Evolutionary conservation across 2,888 invertebrate genomes (phyloP), one percentile per base, ranked within the genome.

Genomic region (Drosophila gaucha): DNA sequence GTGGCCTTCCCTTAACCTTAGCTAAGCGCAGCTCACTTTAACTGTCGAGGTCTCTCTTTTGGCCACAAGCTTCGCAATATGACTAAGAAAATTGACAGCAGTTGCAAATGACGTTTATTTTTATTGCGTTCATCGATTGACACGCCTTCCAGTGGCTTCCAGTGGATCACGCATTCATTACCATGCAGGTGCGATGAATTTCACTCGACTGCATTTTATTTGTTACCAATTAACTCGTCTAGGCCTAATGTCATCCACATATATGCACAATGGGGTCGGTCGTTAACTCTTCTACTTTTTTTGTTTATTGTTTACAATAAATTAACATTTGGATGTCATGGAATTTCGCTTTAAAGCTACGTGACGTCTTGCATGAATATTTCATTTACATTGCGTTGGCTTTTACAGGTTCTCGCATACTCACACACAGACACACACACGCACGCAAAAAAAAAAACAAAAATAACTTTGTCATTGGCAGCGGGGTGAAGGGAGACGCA

Each of bases 351-450:
- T 76, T 60, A 44, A 47, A 64, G 14, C 74, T 88, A 89, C 84
- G 84, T 85, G 89, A 69, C 77, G 69, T 75, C 72, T 87, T 72
- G 72, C 87, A 84, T 88, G 82, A 67, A 80, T 85, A 73, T 88
- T 82, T 79, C 52, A 86, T 88, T 83, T 68, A 78, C 62, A 82
- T 86, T 78, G 55, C 26, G 54, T 54, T 49, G 26, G 38, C 30
- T 24, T 52, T 66, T 64, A 77, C 73, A 78, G 46, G 50, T 78
- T 73, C 54, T 57, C 26, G 52, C 20, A 35, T 35, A 62, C 28
- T 43, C 33, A 56, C 28, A 66, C 35, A 58, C 47, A 28, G 26
- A 33, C 44, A 38, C 12, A 56, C 18, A 56, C 30, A 51, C 72
- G 28, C 24, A 43, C 38, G 31, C 9, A 22, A 18, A n/a, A 26